phyloP scores from a whole-genome alignment of 2,888 invertebrate genomes.

The Criorhina ranunculi region DNA sequence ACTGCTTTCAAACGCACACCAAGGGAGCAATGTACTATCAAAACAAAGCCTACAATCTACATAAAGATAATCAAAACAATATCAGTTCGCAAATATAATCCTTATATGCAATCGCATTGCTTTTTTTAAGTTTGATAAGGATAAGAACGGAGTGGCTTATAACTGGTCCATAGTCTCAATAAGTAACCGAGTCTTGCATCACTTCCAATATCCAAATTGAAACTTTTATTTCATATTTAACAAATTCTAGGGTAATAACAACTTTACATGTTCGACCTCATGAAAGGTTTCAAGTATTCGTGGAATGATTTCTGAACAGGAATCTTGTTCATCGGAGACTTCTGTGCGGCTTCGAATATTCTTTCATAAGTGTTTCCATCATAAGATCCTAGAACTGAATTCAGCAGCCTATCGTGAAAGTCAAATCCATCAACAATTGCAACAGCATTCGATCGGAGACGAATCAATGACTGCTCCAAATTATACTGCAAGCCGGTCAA shows the following conservation, averaged over 20 bases:
- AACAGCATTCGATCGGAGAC: conserved; percentile 93
- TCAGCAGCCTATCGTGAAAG: conserved; percentile 90
- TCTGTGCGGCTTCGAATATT: conserved; percentile 90
- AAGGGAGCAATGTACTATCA: conserved; percentile 16
- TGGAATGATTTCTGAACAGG: conserved; percentile 89
- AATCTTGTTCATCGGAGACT: conserved; percentile 91
- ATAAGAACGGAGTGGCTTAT: too few species aligned
- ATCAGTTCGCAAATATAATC: not conserved
- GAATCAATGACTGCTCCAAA: conserved; percentile 88
- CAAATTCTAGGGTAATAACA: not conserved
- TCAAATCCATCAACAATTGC: conserved; percentile 96
- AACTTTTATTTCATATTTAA: conserved; percentile 1
- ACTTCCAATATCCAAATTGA: not conserved
- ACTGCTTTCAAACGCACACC: not conserved
- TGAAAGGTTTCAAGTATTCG: conserved; percentile 90
- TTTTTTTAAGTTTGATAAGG: too few species aligned
- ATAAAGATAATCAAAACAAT: conserved; percentile 2
- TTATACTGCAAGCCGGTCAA: conserved; percentile 86
- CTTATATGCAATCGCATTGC: too few species aligned
- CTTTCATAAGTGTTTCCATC: conserved; percentile 94
- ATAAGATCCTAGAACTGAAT: conserved; percentile 90
- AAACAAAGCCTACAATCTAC: not conserved
- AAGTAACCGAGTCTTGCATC: too few species aligned
- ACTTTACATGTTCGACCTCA: conserved; percentile 89
- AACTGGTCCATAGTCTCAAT: too few species aligned